Base-by-base conservation (phyloP, 2,113 vertebrate species). In the Corvus moneduloides region DNA sequence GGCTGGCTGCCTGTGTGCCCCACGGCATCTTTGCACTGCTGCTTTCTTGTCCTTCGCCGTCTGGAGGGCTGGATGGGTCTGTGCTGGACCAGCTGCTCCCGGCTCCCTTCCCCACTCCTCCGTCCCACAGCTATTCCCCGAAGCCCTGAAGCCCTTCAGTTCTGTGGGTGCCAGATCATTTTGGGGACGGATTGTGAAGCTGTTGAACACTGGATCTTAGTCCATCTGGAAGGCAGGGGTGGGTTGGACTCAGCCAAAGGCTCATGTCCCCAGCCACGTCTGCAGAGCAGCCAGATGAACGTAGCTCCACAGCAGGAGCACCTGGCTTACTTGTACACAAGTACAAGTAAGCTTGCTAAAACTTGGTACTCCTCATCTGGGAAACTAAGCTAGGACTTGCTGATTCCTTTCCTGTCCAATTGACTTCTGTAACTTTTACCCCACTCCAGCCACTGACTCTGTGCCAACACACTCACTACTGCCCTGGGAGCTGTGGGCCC, bases 131-230 rank as follows among this genome's bases (percentile, higher is more conserved):
- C 41, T 80, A 2, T 46, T 78, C 28, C 61, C 33, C 1, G 1
- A 87, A 54, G 11, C 21, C 11, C 35, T 2, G 2, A 44, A 77
- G 28, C 51, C 28, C 26, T 58, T 58, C 19, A 8, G 48, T 11
- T 89, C 56, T 39, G 6, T 21, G 32, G 6, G 26, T 62, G 18
- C 35, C 10, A 14, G 35, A 24, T 51, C 6, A 5, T 52, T 79
- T 33, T 0, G 0, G 19, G n/a, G 46, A 17, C 4, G 4, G 21
- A 22, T 28, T 12, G 33, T 2, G 4, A 72, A 66, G 43, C 4
- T n/a, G 32, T 28, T 64, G 51, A 10, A 35, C 23, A 6, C 23
- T 68, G 39, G 33, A 48, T 63, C 23, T 67, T 61, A 51, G 61
- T 61, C 39, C 33, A 73, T 35, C 21, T 72, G 51, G 49, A 87